Conservation (phyloP, 2,888 invertebrate species). For the Cotesia congregata region DNA sequence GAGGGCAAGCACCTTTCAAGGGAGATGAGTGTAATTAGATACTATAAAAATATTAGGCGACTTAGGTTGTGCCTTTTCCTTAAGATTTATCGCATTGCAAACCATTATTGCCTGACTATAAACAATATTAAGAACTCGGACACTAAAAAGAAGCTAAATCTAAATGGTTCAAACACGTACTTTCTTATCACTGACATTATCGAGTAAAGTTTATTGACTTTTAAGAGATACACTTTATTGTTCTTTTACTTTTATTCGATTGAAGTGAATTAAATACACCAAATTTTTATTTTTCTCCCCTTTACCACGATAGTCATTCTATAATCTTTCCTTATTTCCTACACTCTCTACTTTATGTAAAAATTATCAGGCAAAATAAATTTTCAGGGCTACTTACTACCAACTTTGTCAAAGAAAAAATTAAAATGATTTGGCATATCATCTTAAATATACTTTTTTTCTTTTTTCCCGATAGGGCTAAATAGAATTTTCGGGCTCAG, state of each 20-base stretch:
- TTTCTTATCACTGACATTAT: constrained; percentile 18
- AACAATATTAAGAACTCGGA: too few relatives aligned
- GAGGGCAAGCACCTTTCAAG: too few relatives aligned
- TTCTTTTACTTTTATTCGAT: constrained; percentile 21
- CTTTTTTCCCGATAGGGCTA: background rate
- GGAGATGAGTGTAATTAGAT: too few relatives aligned
- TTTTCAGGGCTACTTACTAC: background rate
- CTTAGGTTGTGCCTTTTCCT: too few relatives aligned
- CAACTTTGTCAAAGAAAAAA: background rate
- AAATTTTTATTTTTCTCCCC: background rate
- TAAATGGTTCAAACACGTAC: constrained; percentile 25
- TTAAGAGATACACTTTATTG: constrained; percentile 10
- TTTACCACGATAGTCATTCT: background rate
- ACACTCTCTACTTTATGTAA: background rate
- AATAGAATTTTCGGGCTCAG: constrained; percentile 34
- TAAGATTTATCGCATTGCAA: too few relatives aligned
- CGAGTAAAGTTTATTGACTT: constrained; percentile 25
- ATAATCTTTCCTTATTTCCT: background rate
- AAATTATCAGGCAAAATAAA: background rate
- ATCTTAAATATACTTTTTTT: background rate
- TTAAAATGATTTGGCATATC: background rate
- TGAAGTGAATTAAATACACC: background rate
- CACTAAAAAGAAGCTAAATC: too few relatives aligned
- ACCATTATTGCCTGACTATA: too few relatives aligned
- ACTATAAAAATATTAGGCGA: too few relatives aligned